A percentile compares a stretch with the other conserved stretches of the same genome.
Conservation (phyloP, 1,140 invertebrate species). For the Lasioglossum albipes region DNA sequence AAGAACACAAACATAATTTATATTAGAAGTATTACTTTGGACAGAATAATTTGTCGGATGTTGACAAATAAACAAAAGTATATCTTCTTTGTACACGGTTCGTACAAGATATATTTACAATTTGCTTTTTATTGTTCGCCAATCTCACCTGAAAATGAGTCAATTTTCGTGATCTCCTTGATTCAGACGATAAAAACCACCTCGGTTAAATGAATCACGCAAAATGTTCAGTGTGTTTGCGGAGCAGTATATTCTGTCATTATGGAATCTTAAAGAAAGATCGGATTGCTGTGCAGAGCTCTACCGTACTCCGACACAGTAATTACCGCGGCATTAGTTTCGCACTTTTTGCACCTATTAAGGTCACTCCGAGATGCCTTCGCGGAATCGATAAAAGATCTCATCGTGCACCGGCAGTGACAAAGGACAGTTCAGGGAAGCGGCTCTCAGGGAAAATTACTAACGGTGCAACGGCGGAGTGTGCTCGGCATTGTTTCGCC, state of each 20-base stretch:
- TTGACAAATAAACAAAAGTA: no score
- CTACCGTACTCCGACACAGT: constrained; percentile 13
- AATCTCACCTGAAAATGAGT: not conserved
- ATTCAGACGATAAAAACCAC: no score
- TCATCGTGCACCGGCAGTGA: constrained; percentile 53
- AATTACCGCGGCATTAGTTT: constrained; percentile 38
- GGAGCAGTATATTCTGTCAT: not conserved
- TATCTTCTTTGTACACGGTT: not conserved
- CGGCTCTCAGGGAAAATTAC: constrained; percentile 47
- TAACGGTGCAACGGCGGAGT: constrained; percentile 33
- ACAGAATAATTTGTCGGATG: no score
- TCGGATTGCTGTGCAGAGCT: constrained; percentile 18
- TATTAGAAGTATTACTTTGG: no score
- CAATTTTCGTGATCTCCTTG: no score
- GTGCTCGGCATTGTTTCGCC: constrained; percentile 32
- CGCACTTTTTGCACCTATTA: constrained; percentile 39
- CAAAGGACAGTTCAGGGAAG: constrained; percentile 50
- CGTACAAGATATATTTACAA: not conserved
- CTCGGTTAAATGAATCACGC: not conserved
- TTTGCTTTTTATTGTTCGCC: not conserved
- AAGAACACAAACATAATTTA: no score
- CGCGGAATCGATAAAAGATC: constrained; percentile 57
- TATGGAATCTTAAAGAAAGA: constrained; percentile 49
- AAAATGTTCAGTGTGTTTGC: not conserved
- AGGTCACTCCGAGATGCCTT: constrained; percentile 45